Evolutionary conservation across 2,797 vertebrate genomes (phyloP).

Genomic region (Florisuga fusca): DNA sequence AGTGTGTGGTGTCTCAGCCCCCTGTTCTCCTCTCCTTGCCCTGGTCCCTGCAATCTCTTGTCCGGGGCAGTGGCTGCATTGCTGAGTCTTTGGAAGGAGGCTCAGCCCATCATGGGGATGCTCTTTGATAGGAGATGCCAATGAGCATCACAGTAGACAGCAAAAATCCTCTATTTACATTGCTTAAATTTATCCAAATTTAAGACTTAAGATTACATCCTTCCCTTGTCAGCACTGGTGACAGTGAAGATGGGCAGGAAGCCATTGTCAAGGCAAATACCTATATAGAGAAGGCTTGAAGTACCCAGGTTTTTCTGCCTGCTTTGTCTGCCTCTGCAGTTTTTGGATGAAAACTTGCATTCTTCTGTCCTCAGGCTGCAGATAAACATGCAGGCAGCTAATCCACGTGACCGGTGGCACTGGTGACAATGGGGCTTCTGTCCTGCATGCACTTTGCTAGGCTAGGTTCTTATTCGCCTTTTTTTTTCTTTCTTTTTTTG

Average conservation of each 20-base stretch:
- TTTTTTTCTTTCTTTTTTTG: too few species aligned
- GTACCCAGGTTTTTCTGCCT: neutral
- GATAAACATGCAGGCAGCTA: slow-evolving; percentile 18
- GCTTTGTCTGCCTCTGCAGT: neutral
- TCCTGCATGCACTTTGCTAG: neutral
- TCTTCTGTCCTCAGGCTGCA: neutral
- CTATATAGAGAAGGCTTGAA: neutral
- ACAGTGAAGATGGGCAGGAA: neutral
- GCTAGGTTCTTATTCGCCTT: neutral
- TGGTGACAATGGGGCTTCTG: slow-evolving; percentile 7
- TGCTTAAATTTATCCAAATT: neutral
- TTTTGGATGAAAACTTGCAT: neutral
- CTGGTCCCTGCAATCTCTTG: neutral
- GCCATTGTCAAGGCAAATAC: neutral
- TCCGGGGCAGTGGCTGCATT: neutral
- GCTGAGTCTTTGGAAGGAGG: neutral
- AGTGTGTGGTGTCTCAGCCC: neutral
- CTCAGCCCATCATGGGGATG: neutral
- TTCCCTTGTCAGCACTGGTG: neutral
- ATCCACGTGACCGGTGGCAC: neutral
- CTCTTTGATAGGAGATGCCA: fast-evolving
- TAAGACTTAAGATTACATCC: neutral
- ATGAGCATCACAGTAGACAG: neutral
- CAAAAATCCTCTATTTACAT: neutral
- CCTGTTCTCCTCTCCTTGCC: fast-evolving